These are phyloP conservation scores for Platanista minor DNA, from an alignment of 2,113 vertebrate genomes.

Conservation along the genomic window DNA sequence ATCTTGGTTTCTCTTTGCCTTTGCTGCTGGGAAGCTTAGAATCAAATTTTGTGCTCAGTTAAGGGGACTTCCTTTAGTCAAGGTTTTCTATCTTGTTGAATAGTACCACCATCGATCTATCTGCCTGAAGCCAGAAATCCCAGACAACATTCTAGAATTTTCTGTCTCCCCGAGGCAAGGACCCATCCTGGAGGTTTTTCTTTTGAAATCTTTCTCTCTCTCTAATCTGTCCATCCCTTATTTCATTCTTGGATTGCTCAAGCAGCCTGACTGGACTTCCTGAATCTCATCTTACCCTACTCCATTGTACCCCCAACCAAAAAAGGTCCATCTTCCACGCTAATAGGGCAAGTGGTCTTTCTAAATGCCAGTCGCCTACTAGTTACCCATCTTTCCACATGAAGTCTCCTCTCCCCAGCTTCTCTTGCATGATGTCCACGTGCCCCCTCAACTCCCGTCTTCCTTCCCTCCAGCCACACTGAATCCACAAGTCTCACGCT, in stretches of 20 bases:
- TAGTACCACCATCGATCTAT: background rate
- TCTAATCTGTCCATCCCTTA: background rate
- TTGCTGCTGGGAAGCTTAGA: conserved; percentile 18
- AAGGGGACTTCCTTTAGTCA: background rate
- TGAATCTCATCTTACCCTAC: background rate
- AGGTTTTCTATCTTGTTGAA: background rate
- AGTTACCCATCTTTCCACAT: background rate
- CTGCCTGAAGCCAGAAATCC: background rate
- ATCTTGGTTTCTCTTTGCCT: conserved; percentile 37
- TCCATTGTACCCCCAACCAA: background rate
- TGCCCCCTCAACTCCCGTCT: background rate
- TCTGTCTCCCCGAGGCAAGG: background rate
- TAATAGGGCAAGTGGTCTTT: background rate
- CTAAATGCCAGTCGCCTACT: background rate
- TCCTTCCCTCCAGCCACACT: background rate
- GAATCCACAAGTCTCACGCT: background rate
- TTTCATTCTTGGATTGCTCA: background rate
- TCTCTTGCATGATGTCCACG: background rate
- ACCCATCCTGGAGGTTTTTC: background rate
- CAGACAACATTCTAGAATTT: conserved; percentile 5
- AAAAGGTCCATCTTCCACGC: background rate
- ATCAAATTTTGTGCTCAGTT: conserved; percentile 9
- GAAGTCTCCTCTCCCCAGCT: background rate
- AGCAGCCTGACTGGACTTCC: background rate
- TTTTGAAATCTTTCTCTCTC: background rate